phyloP scores from a whole-genome alignment of 2,797 vertebrate genomes.

The Peromyscus attwateri region DNA sequence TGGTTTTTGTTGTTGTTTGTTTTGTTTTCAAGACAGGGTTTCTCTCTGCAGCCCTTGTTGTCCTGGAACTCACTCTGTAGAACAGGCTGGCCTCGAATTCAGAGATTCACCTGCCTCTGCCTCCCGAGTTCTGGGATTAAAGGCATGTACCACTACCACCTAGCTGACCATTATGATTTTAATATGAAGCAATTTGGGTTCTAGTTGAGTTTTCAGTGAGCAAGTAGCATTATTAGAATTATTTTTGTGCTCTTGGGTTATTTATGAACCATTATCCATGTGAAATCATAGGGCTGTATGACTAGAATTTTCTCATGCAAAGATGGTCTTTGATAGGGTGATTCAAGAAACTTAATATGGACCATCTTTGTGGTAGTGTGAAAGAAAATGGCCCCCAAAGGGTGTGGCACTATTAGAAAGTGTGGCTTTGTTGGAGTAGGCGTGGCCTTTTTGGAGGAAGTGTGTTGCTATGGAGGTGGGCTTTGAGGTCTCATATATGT shows the following conservation, averaged over 20 bases:
- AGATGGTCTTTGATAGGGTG: neutral
- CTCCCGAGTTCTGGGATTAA: neutral
- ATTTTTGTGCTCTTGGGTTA: neutral
- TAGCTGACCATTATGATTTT: neutral
- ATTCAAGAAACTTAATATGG: neutral
- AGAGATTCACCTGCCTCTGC: neutral
- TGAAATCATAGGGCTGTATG: conserved; percentile 11
- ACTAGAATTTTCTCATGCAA: conserved; percentile 40
- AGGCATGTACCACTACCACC: neutral
- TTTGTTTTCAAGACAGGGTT: neutral
- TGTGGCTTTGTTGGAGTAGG: neutral
- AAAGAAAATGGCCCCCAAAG: neutral
- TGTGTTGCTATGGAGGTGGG: neutral
- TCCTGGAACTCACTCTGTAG: neutral
- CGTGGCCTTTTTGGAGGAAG: neutral
- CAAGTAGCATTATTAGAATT: conserved; percentile 19
- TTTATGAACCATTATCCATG: neutral
- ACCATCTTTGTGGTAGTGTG: neutral
- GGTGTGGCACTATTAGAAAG: neutral
- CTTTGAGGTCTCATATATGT: neutral
- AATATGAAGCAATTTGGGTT: conserved; percentile 43
- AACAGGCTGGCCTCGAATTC: neutral
- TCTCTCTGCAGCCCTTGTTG: neutral
- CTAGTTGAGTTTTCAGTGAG: neutral
- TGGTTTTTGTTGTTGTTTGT: neutral